These are phyloP conservation scores for Phacellophora camtschatica DNA, from an alignment of 30 jellyfish, hydroid and myxozoan species.

Conservation along the genomic window DNA sequence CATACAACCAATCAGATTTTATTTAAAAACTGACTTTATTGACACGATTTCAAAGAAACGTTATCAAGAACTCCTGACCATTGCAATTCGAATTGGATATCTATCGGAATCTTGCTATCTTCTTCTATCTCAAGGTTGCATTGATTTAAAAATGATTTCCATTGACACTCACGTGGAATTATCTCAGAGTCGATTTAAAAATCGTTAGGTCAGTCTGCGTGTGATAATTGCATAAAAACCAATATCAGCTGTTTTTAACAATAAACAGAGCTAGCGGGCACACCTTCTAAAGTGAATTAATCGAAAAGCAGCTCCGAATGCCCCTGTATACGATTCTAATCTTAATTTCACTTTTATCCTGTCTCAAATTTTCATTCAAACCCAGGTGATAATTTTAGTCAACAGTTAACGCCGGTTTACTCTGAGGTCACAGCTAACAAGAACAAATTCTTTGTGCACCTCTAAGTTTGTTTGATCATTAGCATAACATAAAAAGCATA, in stretches of 20 bases:
- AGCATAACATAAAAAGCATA: too few relatives aligned
- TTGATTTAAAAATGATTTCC: slow-evolving; percentile 43
- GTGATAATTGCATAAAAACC: slow-evolving; percentile 41
- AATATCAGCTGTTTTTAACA: slow-evolving; percentile 47
- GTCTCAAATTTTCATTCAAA: slow-evolving; percentile 12
- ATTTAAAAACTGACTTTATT: too few relatives aligned
- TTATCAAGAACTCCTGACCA: neutral
- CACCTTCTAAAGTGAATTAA: slow-evolving; percentile 43
- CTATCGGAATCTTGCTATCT: slow-evolving; percentile 59
- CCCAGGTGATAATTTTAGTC: neutral
- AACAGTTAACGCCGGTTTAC: neutral
- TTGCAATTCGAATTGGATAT: slow-evolving; percentile 17
- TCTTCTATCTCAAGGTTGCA: slow-evolving; percentile 9
- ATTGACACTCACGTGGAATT: slow-evolving; percentile 45
- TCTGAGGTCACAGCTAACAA: too few relatives aligned
- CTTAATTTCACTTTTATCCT: slow-evolving; percentile 9
- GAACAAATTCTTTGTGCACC: too few relatives aligned
- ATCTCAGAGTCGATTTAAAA: slow-evolving; percentile 60
- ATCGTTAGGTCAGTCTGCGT: slow-evolving; percentile 71
- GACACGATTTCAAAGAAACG: too few relatives aligned
- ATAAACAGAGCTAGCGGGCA: slow-evolving; percentile 26
- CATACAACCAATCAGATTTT: too few relatives aligned
- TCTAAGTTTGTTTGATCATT: too few relatives aligned
- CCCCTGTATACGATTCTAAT: slow-evolving; percentile 15
- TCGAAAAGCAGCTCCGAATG: slow-evolving; percentile 17